Conservation (phyloP, 2,113 vertebrate genomes). For the Synodontis membranacea region DNA sequence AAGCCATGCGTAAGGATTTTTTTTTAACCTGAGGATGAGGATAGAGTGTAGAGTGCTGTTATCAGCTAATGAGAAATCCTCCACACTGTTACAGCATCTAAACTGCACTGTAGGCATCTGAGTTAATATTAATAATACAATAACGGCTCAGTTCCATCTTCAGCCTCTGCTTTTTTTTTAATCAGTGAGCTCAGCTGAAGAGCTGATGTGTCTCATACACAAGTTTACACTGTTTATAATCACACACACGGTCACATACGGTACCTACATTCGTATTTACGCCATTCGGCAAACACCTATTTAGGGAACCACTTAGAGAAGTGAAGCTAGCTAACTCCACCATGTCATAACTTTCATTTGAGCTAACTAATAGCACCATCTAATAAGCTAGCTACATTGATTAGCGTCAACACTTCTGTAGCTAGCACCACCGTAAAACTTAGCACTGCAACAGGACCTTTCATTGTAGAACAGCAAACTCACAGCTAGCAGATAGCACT, state of each 20-base stretch:
- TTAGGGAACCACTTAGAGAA: neutral
- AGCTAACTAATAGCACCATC: neutral
- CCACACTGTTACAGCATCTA: neutral
- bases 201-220: neutral
- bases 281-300: neutral
- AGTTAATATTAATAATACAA: constrained; percentile 1
- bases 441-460: neutral
- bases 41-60: constrained; percentile 53
- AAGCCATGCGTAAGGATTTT: constrained; percentile 68
- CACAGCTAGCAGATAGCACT: neutral
- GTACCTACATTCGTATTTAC: neutral
- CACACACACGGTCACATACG: neutral
- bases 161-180: neutral
- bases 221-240: neutral
- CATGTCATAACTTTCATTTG: neutral
- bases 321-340: neutral
- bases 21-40: neutral
- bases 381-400: neutral
- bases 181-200: neutral
- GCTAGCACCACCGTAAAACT: neutral
- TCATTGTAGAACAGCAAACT: neutral
- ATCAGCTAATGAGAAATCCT: constrained; percentile 46
- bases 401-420: too few relatives aligned
- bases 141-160: neutral
- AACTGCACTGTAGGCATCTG: constrained; percentile 27